phyloP scores from a whole-genome alignment of 2,113 vertebrate species.

The Megaleporinus macrocephalus region DNA sequence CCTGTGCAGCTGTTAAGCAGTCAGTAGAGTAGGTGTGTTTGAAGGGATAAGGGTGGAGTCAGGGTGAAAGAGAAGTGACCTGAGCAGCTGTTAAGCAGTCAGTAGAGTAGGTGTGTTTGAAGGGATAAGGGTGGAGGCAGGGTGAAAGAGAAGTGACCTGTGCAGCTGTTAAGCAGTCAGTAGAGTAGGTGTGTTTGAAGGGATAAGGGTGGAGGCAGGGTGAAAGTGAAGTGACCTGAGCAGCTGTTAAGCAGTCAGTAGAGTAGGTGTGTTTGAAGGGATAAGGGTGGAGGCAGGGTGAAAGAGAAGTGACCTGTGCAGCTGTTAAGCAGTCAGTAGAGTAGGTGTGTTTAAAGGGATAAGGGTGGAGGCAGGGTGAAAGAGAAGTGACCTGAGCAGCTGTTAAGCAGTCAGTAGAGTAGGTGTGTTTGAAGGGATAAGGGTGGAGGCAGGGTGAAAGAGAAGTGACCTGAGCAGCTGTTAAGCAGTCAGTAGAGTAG shows the following conservation, averaged over 20 bases:
- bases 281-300: background rate
- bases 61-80: constrained; percentile 22
- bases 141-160: constrained; percentile 25
- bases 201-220: background rate
- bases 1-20: constrained; percentile 46
- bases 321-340: constrained; percentile 27
- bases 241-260: constrained; percentile 40
- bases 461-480: constrained; percentile 48
- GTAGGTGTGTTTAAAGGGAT: constrained; percentile 24
- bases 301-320: constrained; percentile 36
- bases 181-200: constrained; percentile 20
- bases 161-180: constrained; percentile 42
- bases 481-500: background rate
- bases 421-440: constrained; percentile 15
- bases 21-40: constrained; percentile 21
- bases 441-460: constrained; percentile 4
- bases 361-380: constrained; percentile 8
- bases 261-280: constrained; percentile 19
- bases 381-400: constrained; percentile 38
- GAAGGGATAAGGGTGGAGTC: background rate
- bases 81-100: constrained; percentile 43
- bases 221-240: constrained; percentile 26
- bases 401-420: constrained; percentile 26
- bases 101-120: constrained; percentile 23
- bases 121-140: background rate